Percentiles rank a stretch among this genome's conserved stretches.
Evolutionary conservation across 2,797 vertebrate species (phyloP).

Genomic region (Parotocinclus haroldoi): DNA sequence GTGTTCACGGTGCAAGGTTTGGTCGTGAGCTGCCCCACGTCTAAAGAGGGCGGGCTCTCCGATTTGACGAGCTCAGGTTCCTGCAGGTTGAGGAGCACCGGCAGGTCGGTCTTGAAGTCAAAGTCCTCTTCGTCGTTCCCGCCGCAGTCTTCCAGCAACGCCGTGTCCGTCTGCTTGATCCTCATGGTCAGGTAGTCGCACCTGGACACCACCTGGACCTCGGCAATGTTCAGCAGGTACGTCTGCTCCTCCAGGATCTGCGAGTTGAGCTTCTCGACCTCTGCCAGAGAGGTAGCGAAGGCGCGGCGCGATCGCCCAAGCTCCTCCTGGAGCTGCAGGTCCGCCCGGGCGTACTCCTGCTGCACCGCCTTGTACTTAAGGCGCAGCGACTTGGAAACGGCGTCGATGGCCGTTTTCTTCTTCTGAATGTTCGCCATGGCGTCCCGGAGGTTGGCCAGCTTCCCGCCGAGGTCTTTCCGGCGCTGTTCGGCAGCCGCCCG

Average conservation of each 20-base stretch:
- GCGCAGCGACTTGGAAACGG: constrained; percentile 79
- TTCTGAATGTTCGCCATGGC: constrained; percentile 84
- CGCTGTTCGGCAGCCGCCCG: constrained; percentile 84
- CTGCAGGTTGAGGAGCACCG: constrained; percentile 81
- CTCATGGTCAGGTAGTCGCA: constrained; percentile 93
- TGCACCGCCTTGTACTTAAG: constrained; percentile 82
- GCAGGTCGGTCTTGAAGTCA: constrained; percentile 79
- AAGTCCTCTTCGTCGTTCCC: constrained; percentile 77
- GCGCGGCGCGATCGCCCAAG: constrained; percentile 82
- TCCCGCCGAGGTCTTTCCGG: constrained; percentile 80
- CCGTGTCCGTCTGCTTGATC: constrained; percentile 87
- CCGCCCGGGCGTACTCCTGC: constrained; percentile 86
- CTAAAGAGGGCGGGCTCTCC: constrained; percentile 77
- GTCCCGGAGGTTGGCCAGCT: constrained; percentile 78
- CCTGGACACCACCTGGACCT: constrained; percentile 91
- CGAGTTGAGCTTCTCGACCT: constrained; percentile 87
- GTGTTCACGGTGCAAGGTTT: constrained; percentile 79
- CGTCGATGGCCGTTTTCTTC: constrained; percentile 83
- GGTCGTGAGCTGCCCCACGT: constrained; percentile 82
- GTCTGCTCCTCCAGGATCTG: constrained; percentile 90
- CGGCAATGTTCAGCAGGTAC: constrained; percentile 89
- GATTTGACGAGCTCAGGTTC: constrained; percentile 84
- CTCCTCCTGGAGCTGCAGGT: constrained; percentile 87
- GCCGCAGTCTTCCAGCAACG: constrained; percentile 81
- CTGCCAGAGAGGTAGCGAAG: constrained; percentile 83